Evolutionary conservation across 2,888 invertebrate genomes (phyloP).

Genomic region (Chymomyza caudatula): DNA sequence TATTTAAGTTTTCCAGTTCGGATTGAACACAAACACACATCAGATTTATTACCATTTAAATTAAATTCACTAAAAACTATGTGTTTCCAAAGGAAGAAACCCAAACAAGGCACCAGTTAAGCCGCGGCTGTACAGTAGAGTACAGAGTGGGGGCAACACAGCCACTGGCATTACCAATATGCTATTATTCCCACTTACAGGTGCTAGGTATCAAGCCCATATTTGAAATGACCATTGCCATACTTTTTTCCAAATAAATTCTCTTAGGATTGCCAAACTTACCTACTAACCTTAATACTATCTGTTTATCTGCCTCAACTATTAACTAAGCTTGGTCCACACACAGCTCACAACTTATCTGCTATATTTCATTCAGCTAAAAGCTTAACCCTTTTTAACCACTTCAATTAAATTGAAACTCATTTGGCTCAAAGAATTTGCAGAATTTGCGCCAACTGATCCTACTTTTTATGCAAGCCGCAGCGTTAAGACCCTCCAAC

Average conservation of each 20-base stretch:
- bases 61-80: no score
- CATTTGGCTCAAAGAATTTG: conserved; percentile 39
- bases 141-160: no score
- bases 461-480: background rate
- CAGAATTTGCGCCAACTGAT: background rate
- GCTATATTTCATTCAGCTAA: background rate
- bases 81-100: no score
- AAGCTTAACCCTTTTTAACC: conserved; percentile 41
- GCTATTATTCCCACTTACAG: background rate
- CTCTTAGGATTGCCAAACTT: background rate
- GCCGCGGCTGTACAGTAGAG: no score
- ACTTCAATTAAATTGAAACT: conserved; percentile 59
- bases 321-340: background rate
- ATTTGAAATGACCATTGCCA: background rate
- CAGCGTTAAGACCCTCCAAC: background rate
- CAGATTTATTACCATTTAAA: no score
- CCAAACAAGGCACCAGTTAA: no score
- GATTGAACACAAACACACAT: no score
- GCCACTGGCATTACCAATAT: background rate
- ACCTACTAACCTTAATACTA: background rate
- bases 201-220: background rate
- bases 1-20: no score
- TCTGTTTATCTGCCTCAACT: background rate
- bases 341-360: background rate
- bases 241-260: background rate